These are phyloP conservation scores for Calypte anna DNA, from an alignment of 2,113 vertebrate species.

Conservation along the genomic window DNA sequence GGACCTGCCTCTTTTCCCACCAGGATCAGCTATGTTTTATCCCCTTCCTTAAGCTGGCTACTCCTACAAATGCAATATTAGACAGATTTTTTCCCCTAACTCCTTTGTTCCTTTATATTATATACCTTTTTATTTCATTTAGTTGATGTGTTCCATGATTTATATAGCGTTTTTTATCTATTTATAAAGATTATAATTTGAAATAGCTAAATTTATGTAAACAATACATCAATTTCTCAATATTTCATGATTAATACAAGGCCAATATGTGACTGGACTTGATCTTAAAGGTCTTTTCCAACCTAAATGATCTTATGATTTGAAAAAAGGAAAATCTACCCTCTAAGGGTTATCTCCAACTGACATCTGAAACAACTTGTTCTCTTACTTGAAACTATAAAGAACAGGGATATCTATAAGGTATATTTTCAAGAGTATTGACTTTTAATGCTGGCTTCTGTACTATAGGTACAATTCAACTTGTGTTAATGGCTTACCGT, in stretches of 20 bases:
- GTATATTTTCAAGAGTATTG: neutral
- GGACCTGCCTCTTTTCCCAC: neutral
- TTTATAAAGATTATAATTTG: neutral
- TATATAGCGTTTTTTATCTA: neutral
- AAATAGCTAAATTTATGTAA: neutral
- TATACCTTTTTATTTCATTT: neutral
- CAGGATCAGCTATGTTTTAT: neutral
- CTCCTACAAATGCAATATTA: neutral
- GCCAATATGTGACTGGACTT: neutral
- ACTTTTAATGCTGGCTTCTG: neutral
- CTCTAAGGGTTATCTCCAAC: neutral
- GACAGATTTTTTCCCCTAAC: neutral
- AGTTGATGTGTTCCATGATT: neutral
- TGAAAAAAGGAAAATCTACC: neutral
- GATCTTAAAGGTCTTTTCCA: neutral
- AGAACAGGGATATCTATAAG: neutral
- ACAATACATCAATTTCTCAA: neutral
- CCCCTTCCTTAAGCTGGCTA: neutral
- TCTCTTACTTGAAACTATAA: neutral
- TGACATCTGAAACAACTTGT: neutral
- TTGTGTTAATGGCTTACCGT: neutral
- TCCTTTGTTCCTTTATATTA: neutral
- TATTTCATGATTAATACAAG: neutral
- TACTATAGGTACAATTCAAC: neutral
- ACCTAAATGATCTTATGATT: neutral